Conservation (phyloP, 2,888 invertebrate genomes). For the Sialis fuliginosa region DNA sequence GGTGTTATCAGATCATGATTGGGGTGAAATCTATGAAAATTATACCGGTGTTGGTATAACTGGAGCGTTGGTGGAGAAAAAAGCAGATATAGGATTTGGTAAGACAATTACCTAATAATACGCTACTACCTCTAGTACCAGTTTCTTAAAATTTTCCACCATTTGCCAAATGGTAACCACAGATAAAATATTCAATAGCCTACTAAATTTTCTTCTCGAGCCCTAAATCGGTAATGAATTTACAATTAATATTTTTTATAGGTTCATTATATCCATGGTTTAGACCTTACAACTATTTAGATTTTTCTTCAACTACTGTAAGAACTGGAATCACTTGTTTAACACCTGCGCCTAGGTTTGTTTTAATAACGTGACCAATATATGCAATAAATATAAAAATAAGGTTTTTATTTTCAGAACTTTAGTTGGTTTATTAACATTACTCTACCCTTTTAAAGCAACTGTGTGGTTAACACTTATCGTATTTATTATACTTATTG, state of each 20-base stretch:
- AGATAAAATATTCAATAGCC: no score
- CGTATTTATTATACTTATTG: no score
- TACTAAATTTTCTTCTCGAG: no score
- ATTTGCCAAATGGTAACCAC: no score
- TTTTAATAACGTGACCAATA: not conserved
- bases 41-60: not conserved
- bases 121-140: no score
- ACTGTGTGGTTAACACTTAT: no score
- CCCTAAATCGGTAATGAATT: not conserved
- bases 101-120: not conserved
- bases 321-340: slow-evolving; percentile 3
- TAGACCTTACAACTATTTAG: slow-evolving; percentile 1
- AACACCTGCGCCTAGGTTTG: slow-evolving; percentile 1
- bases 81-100: not conserved
- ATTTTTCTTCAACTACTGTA: not conserved
- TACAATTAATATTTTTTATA: not conserved
- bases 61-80: not conserved
- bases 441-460: no score
- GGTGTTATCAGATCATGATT: not conserved
- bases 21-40: not conserved
- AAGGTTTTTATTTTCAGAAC: not conserved
- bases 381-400: not conserved
- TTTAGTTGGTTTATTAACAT: not conserved
- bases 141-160: no score
- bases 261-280: slow-evolving; percentile 2